Percentiles rank a stretch among this genome's conserved stretches.
Conservation (phyloP, 2,113 vertebrate genomes). For the Phodopus roborovskii region DNA sequence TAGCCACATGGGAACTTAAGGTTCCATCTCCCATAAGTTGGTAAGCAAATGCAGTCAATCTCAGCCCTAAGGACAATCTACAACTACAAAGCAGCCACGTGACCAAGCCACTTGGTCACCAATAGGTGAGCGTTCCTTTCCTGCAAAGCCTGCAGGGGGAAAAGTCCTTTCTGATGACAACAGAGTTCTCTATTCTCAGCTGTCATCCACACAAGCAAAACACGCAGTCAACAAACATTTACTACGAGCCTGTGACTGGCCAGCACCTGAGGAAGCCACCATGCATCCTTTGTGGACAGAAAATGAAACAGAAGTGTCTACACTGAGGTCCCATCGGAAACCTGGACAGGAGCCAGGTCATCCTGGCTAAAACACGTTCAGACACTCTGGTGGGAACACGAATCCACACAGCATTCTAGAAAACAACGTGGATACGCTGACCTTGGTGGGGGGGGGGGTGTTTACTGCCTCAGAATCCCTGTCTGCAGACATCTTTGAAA, state of each 20-base stretch:
- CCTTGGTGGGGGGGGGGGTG: not conserved
- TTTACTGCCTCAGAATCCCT: not conserved
- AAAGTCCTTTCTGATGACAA: not conserved
- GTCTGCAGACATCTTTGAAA: not conserved
- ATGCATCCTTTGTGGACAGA: not conserved
- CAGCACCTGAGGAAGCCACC: not conserved
- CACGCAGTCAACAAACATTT: not conserved
- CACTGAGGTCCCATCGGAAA: not conserved
- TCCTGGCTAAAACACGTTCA: not conserved
- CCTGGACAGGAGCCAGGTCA: not conserved
- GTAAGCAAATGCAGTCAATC: not conserved
- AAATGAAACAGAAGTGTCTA: not conserved
- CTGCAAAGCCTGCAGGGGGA: not conserved
- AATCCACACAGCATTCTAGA: not conserved
- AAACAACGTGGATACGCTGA: not conserved
- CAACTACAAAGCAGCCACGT: not conserved
- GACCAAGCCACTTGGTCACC: not conserved
- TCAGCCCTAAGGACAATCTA: not conserved
- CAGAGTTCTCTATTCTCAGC: not conserved
- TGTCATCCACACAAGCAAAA: not conserved
- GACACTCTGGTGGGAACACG: not conserved
- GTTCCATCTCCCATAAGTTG: not conserved
- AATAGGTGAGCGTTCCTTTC: not conserved
- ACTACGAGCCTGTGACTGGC: not conserved
- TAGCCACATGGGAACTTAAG: not conserved